Conservation (phyloP, 2,797 vertebrate genomes). For the Hozukius guyotensis region DNA sequence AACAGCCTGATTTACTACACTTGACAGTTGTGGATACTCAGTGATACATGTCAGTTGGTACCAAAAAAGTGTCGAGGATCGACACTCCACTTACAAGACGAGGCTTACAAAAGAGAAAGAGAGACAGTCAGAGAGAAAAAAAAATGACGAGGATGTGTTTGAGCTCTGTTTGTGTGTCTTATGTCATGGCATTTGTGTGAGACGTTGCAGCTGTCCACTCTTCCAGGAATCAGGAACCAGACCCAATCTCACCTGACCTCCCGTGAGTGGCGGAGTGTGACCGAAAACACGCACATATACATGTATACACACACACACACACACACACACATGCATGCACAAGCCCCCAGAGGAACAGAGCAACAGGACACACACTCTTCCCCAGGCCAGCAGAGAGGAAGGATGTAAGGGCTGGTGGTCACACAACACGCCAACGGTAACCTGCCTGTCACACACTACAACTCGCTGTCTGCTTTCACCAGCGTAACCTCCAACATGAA, state of each 20-base stretch:
- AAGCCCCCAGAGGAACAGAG: conserved; percentile 58
- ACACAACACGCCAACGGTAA: conserved; percentile 67
- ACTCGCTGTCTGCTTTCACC: conserved; percentile 33
- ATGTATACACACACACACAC: background rate
- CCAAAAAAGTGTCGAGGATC: background rate
- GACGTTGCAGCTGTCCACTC: conserved; percentile 76
- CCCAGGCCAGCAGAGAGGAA: conserved; percentile 76
- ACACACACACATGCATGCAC: background rate
- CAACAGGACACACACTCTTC: conserved; percentile 75
- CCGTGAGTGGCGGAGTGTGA: conserved; percentile 62
- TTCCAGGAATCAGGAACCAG: conserved; percentile 79
- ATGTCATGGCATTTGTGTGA: conserved; percentile 57
- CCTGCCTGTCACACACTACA: conserved; percentile 53
- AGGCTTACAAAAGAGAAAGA: background rate
- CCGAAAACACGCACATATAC: conserved; percentile 42
- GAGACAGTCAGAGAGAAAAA: conserved; percentile 2
- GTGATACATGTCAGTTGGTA: background rate
- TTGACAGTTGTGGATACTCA: background rate
- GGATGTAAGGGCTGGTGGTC: conserved; percentile 79
- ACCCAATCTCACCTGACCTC: conserved; percentile 76
- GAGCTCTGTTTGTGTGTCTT: conserved; percentile 5
- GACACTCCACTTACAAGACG: background rate
- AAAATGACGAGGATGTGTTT: conserved; percentile 1
- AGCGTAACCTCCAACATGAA: conserved; percentile 13
- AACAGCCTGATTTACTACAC: background rate